Evolutionary conservation across 2,113 vertebrate species (phyloP).

Genomic region (Pipa parva): DNA sequence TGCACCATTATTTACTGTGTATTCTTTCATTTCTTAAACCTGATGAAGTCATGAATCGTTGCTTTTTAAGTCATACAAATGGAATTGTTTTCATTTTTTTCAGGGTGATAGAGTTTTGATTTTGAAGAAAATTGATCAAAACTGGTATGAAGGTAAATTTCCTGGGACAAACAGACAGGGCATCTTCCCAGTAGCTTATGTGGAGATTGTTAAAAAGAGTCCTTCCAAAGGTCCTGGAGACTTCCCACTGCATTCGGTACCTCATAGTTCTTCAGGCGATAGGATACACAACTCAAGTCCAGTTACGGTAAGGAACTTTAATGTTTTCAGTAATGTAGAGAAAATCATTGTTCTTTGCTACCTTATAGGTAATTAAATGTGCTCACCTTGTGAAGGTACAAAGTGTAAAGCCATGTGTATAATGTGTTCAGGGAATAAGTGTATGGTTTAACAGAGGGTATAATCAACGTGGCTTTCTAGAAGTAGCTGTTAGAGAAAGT

Average conservation of each 20-base stretch:
- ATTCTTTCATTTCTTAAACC: too few species aligned
- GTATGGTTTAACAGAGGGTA: too few species aligned
- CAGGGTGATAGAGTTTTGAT: slow-evolving; percentile 91
- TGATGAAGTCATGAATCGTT: too few species aligned
- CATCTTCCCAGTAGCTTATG: slow-evolving; percentile 95
- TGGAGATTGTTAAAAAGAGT: slow-evolving; percentile 84
- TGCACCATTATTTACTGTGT: too few species aligned
- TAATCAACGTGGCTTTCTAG: too few species aligned
- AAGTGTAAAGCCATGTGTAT: too few species aligned
- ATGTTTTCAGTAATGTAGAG: too few species aligned
- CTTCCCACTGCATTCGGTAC: slow-evolving; percentile 67
- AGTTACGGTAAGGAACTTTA: slow-evolving; percentile 75
- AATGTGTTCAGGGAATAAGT: too few species aligned
- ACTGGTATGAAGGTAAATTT: slow-evolving; percentile 97
- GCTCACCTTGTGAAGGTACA: too few species aligned
- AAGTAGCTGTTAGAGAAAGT: too few species aligned
- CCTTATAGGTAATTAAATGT: too few species aligned
- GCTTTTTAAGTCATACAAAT: background rate
- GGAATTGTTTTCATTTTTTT: slow-evolving; percentile 39
- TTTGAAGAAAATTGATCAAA: slow-evolving; percentile 91
- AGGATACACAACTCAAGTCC: slow-evolving; percentile 75
- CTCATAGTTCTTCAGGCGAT: slow-evolving; percentile 73
- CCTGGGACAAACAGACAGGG: slow-evolving; percentile 88
- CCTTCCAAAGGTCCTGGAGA: slow-evolving; percentile 70
- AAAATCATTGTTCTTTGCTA: too few species aligned